phyloP scores from a whole-genome alignment of 2,888 invertebrate species.

The Trichogramma evanescens region DNA sequence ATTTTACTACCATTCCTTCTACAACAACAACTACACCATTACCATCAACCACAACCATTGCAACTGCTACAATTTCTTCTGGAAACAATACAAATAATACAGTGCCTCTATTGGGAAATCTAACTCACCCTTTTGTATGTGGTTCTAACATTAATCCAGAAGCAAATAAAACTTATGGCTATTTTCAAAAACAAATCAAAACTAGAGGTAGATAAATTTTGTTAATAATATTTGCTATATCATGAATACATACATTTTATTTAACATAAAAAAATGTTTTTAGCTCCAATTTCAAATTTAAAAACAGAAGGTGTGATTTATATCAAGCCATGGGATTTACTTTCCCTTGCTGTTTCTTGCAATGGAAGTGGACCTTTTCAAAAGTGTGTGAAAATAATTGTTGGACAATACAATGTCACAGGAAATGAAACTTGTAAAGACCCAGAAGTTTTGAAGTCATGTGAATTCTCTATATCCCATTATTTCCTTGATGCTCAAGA shows the following conservation, averaged over 20 bases:
- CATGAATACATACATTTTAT: constrained; percentile 1
- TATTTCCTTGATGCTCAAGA: constrained; percentile 65
- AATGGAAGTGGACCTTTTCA: constrained; percentile 67
- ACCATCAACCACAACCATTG: constrained; percentile 19
- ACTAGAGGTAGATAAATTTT: constrained; percentile 57
- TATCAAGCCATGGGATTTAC: constrained; percentile 73
- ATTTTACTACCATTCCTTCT: constrained; percentile 13
- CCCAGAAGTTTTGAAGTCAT: constrained; percentile 46
- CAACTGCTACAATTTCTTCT: constrained; percentile 20
- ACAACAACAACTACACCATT: constrained; percentile 19
- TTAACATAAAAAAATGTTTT: background rate
- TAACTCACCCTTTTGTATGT: constrained; percentile 51
- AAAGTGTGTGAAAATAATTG: constrained; percentile 62
- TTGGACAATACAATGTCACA: constrained; percentile 63
- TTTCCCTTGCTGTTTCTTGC: constrained; percentile 65
- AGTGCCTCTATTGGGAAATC: constrained; percentile 28
- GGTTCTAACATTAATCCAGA: constrained; percentile 60
- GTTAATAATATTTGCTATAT: background rate
- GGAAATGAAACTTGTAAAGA: constrained; percentile 68
- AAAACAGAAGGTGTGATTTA: constrained; percentile 71
- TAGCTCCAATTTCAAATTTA: constrained; percentile 67
- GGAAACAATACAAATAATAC: constrained; percentile 19
- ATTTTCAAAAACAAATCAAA: constrained; percentile 59
- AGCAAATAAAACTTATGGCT: constrained; percentile 64
- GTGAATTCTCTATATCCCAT: constrained; percentile 59